Base-by-base conservation (phyloP, 2,888 invertebrate species). In the Clivina fossor region DNA sequence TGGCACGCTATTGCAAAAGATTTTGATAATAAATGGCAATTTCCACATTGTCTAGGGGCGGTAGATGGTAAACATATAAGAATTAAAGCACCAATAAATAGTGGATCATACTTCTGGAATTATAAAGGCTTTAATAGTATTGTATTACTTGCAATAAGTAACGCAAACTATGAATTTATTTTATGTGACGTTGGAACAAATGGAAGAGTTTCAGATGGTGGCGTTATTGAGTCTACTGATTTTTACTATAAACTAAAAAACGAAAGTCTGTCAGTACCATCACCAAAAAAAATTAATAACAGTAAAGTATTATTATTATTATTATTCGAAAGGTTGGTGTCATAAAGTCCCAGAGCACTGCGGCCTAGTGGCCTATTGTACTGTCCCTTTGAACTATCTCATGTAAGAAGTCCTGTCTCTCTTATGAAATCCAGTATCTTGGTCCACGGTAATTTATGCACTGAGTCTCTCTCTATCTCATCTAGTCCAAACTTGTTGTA, bases 131-230 rank as follows among this genome's bases (percentile, higher is more conserved):
- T 46, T 20, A 60, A 58, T 56, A 62, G 61, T 58, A 50, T 61
- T 48, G 58, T 63, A 13, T 38, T 62, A 7, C 60, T 63, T 48
- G 62, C 54, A 35, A 51, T 62, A n/a, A 63, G 60, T 7, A 63
- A 65, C 61, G 62, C 62, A 26, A 63, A 64, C 56, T 63, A 63
- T 59, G 61, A 63, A 56, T 62, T 62, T 60, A 56, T 64, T 33
- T 61, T 62, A 28, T 58, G 63, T 24, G 58, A 64, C 40, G 60
- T 59, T 51, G 65, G 63, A 26, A 63, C 58, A 18, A 63, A 63
- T 41, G 61, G 63, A 51, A 53, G 62, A 37, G 61, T 64, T n/a
- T 63, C 62, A 26, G 62, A 63, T 62, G 64, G 62, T 16, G 62
- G 62, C 35, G 60, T 65, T 30, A 55, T 58, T 55, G 30, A 59